Evolutionary conservation across 2,797 vertebrate species (phyloP).

Genomic region (Selene dorsalis): DNA sequence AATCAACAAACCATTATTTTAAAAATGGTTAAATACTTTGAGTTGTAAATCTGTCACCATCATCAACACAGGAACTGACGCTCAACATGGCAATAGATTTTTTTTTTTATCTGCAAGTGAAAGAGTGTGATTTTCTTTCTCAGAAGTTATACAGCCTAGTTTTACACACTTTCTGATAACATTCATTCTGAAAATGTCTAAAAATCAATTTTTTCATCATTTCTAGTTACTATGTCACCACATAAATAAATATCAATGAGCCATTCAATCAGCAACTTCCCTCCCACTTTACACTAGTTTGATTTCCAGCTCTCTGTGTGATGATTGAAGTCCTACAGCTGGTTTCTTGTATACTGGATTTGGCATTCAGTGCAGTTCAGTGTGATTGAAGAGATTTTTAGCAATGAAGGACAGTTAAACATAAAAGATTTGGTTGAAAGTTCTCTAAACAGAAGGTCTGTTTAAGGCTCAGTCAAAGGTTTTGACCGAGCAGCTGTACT

Average conservation of each 20-base stretch:
- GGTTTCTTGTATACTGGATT: not conserved
- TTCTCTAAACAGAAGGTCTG: slow-evolving; percentile 18
- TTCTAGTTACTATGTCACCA: slow-evolving; percentile 18
- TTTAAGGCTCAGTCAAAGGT: slow-evolving; percentile 29
- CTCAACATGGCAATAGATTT: too few species aligned
- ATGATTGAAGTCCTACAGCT: slow-evolving; percentile 29
- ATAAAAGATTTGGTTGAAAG: slow-evolving; percentile 10
- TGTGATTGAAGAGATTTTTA: slow-evolving; percentile 17
- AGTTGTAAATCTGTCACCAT: too few species aligned
- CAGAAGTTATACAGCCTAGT: not conserved
- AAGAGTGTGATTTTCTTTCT: not conserved
- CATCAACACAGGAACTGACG: too few species aligned
- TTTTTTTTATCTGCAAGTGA: not conserved
- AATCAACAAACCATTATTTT: too few species aligned
- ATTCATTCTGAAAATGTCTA: not conserved
- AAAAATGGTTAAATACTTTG: too few species aligned
- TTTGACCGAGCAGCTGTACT: slow-evolving; percentile 9
- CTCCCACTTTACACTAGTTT: slow-evolving; percentile 11
- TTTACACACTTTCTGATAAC: too few species aligned
- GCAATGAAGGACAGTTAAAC: slow-evolving; percentile 4
- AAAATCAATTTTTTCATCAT: slow-evolving; percentile 6
- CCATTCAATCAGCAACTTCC: slow-evolving; percentile 37
- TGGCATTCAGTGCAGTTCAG: not conserved
- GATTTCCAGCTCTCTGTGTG: not conserved
- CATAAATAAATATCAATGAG: slow-evolving; percentile 28